Percentiles rank a stretch among this genome's conserved stretches.
Evolutionary conservation across 37 sponge, comb jelly and placozoan species (phyloP).

Genomic region (Petrosia ficiformis): DNA sequence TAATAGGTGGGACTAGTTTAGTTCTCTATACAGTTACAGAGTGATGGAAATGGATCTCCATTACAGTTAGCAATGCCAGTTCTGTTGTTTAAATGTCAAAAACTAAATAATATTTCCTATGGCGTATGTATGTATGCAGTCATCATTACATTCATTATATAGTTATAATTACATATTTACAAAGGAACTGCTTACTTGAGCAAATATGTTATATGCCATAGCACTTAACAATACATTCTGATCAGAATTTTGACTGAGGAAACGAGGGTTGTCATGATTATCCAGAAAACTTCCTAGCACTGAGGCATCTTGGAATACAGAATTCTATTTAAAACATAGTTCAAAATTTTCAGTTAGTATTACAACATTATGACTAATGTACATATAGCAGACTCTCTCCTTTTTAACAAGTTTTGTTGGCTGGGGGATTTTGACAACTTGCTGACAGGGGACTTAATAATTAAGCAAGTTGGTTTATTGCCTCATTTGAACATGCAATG

Average conservation of each 20-base stretch:
- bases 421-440: background rate
- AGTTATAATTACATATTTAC: background rate
- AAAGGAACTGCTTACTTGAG: slow-evolving; percentile 75
- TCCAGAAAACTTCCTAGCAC: slow-evolving; percentile 77
- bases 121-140: no score
- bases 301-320: slow-evolving; percentile 47
- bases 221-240: slow-evolving; percentile 47
- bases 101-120: no score
- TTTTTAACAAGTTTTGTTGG: no score
- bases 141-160: background rate
- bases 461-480: no score
- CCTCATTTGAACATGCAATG: no score
- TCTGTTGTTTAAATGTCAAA: no score
- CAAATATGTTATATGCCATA: slow-evolving; percentile 69
- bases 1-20: no score
- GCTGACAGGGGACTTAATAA: no score
- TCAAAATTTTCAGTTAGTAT: background rate
- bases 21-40: no score
- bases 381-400: no score
- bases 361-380: background rate
- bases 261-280: slow-evolving; percentile 77
- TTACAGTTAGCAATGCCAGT: no score
- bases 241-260: slow-evolving; percentile 52
- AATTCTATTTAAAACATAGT: slow-evolving; percentile 9
- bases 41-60: no score